Evolutionary conservation across 2,113 vertebrate genomes (phyloP).

Genomic region (Thomomys bottae): DNA sequence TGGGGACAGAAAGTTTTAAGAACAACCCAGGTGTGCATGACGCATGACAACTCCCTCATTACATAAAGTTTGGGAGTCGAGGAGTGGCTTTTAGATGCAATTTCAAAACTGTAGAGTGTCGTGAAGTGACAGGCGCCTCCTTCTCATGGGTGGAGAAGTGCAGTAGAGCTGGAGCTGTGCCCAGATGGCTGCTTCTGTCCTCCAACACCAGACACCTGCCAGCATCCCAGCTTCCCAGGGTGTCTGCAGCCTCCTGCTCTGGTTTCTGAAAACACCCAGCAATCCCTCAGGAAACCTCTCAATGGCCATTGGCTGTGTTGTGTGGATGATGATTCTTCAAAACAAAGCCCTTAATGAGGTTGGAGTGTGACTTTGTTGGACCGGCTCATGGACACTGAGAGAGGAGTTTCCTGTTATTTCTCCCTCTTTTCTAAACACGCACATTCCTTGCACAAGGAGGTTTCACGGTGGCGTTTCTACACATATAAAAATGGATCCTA

Average conservation of each 20-base stretch:
- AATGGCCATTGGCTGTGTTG: background rate
- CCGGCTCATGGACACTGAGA: background rate
- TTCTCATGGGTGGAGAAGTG: accelerated
- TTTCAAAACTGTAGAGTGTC: background rate
- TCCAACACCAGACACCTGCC: accelerated
- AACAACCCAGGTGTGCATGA: accelerated
- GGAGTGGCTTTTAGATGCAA: background rate
- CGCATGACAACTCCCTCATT: background rate
- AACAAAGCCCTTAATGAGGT: background rate
- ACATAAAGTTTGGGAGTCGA: background rate
- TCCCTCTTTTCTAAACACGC: too few relatives aligned
- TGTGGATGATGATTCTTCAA: background rate
- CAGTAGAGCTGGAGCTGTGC: background rate
- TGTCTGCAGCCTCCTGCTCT: background rate
- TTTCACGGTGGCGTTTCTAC: background rate
- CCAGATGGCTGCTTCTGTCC: accelerated
- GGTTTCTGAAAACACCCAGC: background rate
- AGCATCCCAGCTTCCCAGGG: background rate
- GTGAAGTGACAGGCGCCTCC: too few relatives aligned
- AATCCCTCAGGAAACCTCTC: background rate
- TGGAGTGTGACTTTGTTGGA: background rate
- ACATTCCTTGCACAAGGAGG: too few relatives aligned
- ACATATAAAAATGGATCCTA: too few relatives aligned
- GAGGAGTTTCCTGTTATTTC: background rate
- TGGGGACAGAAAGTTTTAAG: background rate